Base-by-base conservation (phyloP, 2,888 invertebrate species). In the Meliscaeva auricollis region DNA sequence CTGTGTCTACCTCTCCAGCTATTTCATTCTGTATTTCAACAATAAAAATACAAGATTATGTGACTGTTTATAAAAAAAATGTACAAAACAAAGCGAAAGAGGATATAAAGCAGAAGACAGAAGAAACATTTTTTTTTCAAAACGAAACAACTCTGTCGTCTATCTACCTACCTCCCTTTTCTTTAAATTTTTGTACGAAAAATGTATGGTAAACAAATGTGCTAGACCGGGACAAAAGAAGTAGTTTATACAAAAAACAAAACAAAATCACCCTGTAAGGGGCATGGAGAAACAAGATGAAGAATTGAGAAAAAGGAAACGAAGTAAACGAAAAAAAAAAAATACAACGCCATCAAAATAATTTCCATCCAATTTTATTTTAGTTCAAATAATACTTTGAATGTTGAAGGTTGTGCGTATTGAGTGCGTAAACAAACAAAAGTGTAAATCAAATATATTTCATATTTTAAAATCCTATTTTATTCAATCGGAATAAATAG, bases 271-370 rank as follows among this genome's bases (percentile, higher is more conserved):
- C 2, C 13, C 0, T 9, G 38, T 38, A 4, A 17, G 35, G 35
- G 20, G 35, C 0, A 13, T 6, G 44, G 1, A 38, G 15, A 13
- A 44, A 41, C 15, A 20, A 26, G 11, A 41, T 41, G 30, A 26
- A 20, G 32, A 54, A 9, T 44, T 20, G 4, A 13, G 17, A 56
- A 15, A 44, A 26, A 52, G 15, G 20, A 11, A 44, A n/a, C 0
- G 8, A 38, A 62, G 32, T 3, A 22, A n/a, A 72, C 30, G 26
- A 62, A 62, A 60, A 13, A 41, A 68, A 35, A 62, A 26, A 26
- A 79, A 74, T 41, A n/a, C 66, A 62, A 79, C 60, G 75, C 80
- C 72, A 84, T 32, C 70, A 66, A 79, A 80, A 84, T 75, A 75
- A 72, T 66, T 75, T 60, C 30, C 17, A 22, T 50, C 13, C 7